Evolutionary conservation across 2,113 vertebrate species (phyloP).

Genomic region (Vulpes lagopus): DNA sequence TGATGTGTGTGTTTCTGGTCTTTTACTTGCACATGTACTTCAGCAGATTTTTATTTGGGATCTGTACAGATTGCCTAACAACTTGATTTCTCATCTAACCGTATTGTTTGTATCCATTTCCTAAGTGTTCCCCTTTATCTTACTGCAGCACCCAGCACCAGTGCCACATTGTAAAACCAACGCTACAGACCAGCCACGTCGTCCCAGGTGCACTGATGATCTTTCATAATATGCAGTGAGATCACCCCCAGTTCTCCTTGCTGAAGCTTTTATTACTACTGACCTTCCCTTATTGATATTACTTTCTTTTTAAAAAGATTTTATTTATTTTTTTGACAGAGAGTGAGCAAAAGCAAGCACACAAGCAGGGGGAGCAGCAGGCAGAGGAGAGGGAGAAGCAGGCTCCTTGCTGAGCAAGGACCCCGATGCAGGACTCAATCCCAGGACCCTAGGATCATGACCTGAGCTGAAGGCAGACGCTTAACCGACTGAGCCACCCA

Average conservation of each 20-base stretch:
- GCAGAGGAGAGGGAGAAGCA: too few relatives aligned
- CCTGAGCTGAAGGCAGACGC: too few relatives aligned
- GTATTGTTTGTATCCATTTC: not conserved
- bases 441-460: too few relatives aligned
- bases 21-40: constrained; percentile 19
- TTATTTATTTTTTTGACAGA: too few relatives aligned
- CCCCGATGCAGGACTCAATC: too few relatives aligned
- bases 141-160: not conserved
- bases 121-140: not conserved
- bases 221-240: not conserved
- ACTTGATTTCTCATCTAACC: not conserved
- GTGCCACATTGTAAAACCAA: not conserved
- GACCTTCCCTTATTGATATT: not conserved
- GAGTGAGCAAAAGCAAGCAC: too few relatives aligned
- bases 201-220: not conserved
- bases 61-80: not conserved
- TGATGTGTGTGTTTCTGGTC: not conserved
- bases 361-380: too few relatives aligned
- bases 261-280: not conserved
- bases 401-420: too few relatives aligned
- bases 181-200: not conserved
- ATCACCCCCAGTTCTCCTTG: not conserved
- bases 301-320: not conserved
- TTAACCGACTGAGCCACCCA: too few relatives aligned
- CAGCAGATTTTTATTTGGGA: not conserved